These are phyloP conservation scores for Microplitis deprimator DNA, from an alignment of 2,888 invertebrate species.

Conservation along the genomic window DNA sequence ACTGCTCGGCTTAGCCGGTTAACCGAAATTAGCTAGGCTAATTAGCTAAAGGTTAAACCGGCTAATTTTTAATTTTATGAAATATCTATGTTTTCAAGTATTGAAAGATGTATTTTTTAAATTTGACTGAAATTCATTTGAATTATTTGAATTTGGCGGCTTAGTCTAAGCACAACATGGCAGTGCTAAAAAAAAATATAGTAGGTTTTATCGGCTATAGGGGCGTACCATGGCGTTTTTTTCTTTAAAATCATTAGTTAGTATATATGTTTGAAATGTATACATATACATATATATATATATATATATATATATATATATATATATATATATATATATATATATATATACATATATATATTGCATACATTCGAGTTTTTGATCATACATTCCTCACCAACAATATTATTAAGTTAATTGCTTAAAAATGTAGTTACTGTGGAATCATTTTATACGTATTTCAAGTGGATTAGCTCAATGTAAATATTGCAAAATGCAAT, in stretches of 20 bases:
- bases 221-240: too few species aligned
- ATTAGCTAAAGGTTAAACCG: conserved; percentile 11
- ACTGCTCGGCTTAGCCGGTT: conserved; percentile 19
- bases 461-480: neutral
- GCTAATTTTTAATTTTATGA: neutral
- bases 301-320: too few species aligned
- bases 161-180: neutral
- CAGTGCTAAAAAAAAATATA: too few species aligned
- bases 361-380: too few species aligned
- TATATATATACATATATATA: too few species aligned
- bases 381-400: too few species aligned
- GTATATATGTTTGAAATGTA: too few species aligned
- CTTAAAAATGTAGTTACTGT: neutral
- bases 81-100: neutral
- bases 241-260: too few species aligned
- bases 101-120: neutral
- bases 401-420: neutral
- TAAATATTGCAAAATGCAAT: neutral
- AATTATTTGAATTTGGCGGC: conserved; percentile 7
- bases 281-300: too few species aligned
- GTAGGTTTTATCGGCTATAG: too few species aligned
- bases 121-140: neutral
- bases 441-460: neutral
- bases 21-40: conserved; percentile 15
- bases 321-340: too few species aligned